These are phyloP conservation scores for Halictus rubicundus DNA, from an alignment of 1,140 invertebrate genomes.

Conservation along the genomic window DNA sequence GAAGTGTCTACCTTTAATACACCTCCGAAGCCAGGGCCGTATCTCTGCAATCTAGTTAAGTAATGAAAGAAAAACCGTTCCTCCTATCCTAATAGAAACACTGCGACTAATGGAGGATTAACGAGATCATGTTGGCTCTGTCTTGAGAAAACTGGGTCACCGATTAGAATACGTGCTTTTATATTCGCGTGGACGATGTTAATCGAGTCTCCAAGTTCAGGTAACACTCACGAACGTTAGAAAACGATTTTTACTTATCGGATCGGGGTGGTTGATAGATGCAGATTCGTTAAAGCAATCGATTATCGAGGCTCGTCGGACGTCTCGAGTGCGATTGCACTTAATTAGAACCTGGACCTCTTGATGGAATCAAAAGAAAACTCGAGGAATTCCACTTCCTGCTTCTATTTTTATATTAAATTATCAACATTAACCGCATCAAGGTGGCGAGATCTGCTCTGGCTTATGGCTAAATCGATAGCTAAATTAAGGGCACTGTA, in stretches of 20 bases:
- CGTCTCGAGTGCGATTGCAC: no score
- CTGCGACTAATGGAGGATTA: slow-evolving; percentile 18
- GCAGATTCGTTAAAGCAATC: not conserved
- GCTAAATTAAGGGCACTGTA: no score
- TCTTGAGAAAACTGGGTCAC: slow-evolving; percentile 19
- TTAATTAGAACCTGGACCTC: no score
- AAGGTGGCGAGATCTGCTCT: no score
- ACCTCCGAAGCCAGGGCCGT: not conserved
- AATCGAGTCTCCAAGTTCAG: not conserved
- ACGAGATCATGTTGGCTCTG: not conserved
- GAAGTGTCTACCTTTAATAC: not conserved
- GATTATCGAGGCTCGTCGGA: not conserved
- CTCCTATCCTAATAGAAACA: slow-evolving; percentile 11
- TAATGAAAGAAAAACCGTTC: slow-evolving; percentile 22
- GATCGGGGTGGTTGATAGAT: not conserved
- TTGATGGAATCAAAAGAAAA: no score
- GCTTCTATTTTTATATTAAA: no score
- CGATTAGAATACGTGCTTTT: slow-evolving; percentile 11
- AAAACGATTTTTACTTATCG: not conserved
- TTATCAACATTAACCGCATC: no score
- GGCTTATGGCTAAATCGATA: no score
- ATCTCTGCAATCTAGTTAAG: slow-evolving; percentile 29
- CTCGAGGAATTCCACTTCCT: no score
- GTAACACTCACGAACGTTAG: not conserved
- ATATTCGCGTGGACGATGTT: not conserved